Evolutionary conservation across 2,888 invertebrate species (phyloP).

Genomic region (Siphlonurus alternatus): DNA sequence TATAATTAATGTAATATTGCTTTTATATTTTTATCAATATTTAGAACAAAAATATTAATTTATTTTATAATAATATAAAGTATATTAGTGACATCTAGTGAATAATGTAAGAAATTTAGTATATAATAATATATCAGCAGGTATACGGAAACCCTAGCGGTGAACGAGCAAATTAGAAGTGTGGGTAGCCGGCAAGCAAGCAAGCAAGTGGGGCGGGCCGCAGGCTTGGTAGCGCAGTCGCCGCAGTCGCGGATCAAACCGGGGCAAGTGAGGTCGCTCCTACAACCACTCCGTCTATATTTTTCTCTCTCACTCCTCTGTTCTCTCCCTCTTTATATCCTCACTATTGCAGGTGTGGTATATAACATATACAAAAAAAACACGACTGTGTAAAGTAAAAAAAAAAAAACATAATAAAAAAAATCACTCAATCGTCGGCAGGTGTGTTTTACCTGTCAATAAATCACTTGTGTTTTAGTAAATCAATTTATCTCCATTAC

Average conservation of each 20-base stretch:
- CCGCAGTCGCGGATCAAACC: not conserved
- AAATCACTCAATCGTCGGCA: too few species aligned
- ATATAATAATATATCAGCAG: not conserved
- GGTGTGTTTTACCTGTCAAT: too few species aligned
- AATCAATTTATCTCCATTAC: too few species aligned
- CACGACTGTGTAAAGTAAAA: too few species aligned
- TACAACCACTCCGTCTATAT: not conserved
- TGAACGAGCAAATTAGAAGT: not conserved
- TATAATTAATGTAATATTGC: not conserved
- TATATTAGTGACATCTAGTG: not conserved
- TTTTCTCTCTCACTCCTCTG: not conserved
- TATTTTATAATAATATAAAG: not conserved
- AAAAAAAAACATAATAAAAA: too few species aligned
- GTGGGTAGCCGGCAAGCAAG: not conserved
- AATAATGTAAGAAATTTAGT: too few species aligned
- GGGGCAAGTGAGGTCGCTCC: not conserved
- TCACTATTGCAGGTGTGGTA: not conserved
- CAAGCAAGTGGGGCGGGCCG: not conserved
- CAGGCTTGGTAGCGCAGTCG: not conserved
- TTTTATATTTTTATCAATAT: too few species aligned
- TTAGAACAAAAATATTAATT: not conserved
- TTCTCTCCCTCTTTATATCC: not conserved
- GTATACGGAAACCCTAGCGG: not conserved
- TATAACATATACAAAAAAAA: too few species aligned
- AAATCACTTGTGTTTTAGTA: too few species aligned